Evolutionary conservation across 1,140 invertebrate genomes (phyloP), one percentile per base, ranked within the genome.

Genomic region (Neodiprion fabricii): DNA sequence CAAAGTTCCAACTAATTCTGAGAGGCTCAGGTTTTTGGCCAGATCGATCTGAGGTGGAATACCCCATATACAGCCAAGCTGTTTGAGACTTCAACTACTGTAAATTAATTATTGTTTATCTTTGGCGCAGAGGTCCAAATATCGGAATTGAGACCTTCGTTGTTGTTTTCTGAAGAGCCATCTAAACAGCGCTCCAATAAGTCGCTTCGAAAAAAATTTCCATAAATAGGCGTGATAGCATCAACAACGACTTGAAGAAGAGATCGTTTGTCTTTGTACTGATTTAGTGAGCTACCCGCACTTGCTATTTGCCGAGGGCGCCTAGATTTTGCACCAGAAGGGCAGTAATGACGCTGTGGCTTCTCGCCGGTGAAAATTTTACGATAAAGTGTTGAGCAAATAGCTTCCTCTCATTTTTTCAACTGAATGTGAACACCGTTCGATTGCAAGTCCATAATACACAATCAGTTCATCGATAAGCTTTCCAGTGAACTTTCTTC

Each of bases 321-420:
- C 72, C 53, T 12, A 10, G 72, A 67, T 10, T 72, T 9, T 72
- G 9, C 72, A 72, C 9, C 53, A 61, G 53, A 9, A 61, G 9
- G 53, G 5, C 72, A 72, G 17, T 67, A 23, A 65, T 69, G 21
- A 47, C 21, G 14, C 12, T 69, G 67, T 47, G 8, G 21, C 21
- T 47, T 67, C 10, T 72, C 23, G 61, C 9, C 28, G 4, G 72
- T 72, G 0, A 49, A 72, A 28, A 69, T 14, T 69, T 69, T 69
- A 9, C 14, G 5, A 17, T 17, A 69, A 28, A 69, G 40, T 28
- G 67, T 69, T 7, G 67, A 61, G 3, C 48, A 40, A 47, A 85
- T 75, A 67, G 79, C 82, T 48, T 80, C 17, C 75, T 67, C 74
- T 78, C 80, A 83, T 84, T 53, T 83, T 72, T 76, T 83, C 78